Conservation (phyloP, 1,140 invertebrate genomes). For the Zaprionus ghesquierei region DNA sequence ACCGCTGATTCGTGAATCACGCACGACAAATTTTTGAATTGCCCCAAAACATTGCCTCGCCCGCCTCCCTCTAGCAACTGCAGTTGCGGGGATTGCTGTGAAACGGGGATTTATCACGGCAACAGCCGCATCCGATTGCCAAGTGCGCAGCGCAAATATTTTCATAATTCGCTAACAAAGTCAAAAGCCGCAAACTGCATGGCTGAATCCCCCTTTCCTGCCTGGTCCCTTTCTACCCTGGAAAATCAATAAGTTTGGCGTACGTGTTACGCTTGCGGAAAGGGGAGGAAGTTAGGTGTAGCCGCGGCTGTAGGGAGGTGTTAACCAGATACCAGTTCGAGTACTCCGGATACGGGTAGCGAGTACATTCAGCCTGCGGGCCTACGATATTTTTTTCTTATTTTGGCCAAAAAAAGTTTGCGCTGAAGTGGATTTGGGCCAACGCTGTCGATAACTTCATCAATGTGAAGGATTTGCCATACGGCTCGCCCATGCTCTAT, state of each 20-base stretch:
- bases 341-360: background rate
- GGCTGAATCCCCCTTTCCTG: background rate
- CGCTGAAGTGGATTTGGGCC: slow-evolving; percentile 47
- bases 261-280: slow-evolving; percentile 63
- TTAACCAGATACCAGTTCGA: slow-evolving; percentile 31
- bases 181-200: slow-evolving; percentile 72
- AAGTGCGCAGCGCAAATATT: slow-evolving; percentile 68
- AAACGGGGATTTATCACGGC: slow-evolving; percentile 54
- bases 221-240: background rate
- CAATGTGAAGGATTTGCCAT: slow-evolving; percentile 52
- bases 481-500: slow-evolving; percentile 7
- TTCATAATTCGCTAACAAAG: slow-evolving; percentile 79
- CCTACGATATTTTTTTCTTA: slow-evolving; percentile 11
- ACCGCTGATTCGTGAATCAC: slow-evolving; percentile 28
- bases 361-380: slow-evolving; percentile 24
- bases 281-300: background rate
- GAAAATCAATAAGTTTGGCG: slow-evolving; percentile 77
- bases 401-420: slow-evolving; percentile 27
- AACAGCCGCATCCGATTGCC: slow-evolving; percentile 44
- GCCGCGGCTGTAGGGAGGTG: background rate
- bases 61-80: background rate
- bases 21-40: slow-evolving; percentile 66
- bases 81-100: background rate
- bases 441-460: slow-evolving; percentile 71
- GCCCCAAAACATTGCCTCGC: slow-evolving; percentile 6